Evolutionary conservation across 1,140 invertebrate species (phyloP).

Genomic region (Tetramorium simillimum): DNA sequence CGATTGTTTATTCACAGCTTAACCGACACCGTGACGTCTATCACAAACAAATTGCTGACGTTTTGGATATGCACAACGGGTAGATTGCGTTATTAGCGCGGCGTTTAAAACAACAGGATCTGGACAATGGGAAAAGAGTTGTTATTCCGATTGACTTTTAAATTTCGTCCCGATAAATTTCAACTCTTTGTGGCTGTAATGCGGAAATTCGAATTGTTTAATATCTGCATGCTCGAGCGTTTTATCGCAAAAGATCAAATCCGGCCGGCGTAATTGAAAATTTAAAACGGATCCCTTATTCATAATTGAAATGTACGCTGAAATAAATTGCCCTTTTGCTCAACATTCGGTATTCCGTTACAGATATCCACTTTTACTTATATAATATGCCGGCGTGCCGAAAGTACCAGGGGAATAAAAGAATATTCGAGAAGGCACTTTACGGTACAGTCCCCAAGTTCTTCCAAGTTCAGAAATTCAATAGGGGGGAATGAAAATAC

Average conservation of each 20-base stretch:
- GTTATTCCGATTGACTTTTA: conserved; percentile 13
- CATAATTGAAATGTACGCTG: neutral
- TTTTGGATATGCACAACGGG: neutral
- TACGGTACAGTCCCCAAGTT: neutral
- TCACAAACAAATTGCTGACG: conserved; percentile 18
- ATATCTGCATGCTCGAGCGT: neutral
- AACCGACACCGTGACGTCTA: neutral
- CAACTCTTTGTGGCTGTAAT: neutral
- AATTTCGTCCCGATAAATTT: neutral
- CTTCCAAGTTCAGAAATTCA: neutral
- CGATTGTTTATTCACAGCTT: conserved; percentile 33
- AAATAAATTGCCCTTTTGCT: neutral
- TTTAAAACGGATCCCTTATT: conserved; percentile 1
- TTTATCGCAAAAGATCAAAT: conserved; percentile 1
- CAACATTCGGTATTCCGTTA: neutral
- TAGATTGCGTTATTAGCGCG: neutral
- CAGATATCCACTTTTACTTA: neutral
- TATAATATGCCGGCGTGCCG: neutral
- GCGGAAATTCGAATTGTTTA: neutral
- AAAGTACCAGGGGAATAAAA: neutral
- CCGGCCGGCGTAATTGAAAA: neutral
- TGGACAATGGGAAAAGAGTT: neutral
- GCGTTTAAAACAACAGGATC: neutral
- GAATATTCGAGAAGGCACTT: neutral
- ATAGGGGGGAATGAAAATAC: neutral